Conservation (phyloP, 92 coral and sea anemone species). For the Siderastrea radians region DNA sequence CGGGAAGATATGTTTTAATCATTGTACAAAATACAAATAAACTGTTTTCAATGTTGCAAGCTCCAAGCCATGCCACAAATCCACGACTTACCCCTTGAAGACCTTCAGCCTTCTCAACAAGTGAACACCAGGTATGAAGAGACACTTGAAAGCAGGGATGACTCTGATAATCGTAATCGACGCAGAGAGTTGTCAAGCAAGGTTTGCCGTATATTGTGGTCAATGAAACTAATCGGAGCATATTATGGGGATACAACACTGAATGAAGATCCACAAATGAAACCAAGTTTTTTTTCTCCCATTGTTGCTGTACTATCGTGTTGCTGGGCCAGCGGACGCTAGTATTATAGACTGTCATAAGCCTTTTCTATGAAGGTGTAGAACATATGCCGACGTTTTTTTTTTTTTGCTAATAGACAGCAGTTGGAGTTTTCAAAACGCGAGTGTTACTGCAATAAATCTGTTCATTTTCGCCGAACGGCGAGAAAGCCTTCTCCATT, state of each 20-base stretch:
- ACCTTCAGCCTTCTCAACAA: too few species aligned
- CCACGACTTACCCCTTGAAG: too few species aligned
- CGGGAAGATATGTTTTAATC: too few species aligned
- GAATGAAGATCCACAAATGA: not conserved
- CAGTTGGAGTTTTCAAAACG: not conserved
- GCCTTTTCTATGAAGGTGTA: constrained; percentile 6
- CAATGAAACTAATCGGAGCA: not conserved
- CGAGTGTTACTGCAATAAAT: not conserved
- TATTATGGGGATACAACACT: not conserved
- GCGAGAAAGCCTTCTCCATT: not conserved
- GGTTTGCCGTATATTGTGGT: too few species aligned
- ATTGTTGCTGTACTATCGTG: not conserved
- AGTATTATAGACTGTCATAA: not conserved
- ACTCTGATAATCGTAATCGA: too few species aligned
- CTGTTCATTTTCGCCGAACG: not conserved
- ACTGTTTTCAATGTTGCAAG: too few species aligned
- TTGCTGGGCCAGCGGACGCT: constrained; percentile 10
- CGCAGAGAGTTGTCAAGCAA: too few species aligned
- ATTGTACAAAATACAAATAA: too few species aligned
- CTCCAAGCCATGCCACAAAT: too few species aligned
- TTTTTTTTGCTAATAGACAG: not conserved
- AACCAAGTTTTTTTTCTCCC: not conserved
- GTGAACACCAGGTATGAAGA: too few species aligned
- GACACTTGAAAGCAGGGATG: too few species aligned
- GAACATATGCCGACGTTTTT: not conserved